Base-by-base conservation (phyloP, 2,888 invertebrate species). In the Agrochola circellaris region DNA sequence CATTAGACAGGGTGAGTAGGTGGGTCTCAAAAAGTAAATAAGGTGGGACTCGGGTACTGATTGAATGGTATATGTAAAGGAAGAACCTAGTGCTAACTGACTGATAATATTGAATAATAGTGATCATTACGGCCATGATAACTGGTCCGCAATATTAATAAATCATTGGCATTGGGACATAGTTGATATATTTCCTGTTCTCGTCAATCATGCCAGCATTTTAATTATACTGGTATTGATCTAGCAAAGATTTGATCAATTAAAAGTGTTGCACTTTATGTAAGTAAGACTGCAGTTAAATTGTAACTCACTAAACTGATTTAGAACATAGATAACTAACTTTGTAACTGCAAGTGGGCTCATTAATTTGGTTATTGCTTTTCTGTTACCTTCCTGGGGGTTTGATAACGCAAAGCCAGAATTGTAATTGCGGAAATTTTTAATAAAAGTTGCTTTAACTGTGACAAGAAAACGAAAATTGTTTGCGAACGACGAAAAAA, bases 111-210 rank as follows among this genome's bases (percentile, higher is more conserved):
- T 38, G 38, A 66, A 74, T 51, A 20, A 51, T 30, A 56, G 56
- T 67, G 20, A 66, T 75, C 60, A 66, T 30, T 58, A 51, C 26
- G 20, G 20, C 67, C 70, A 62, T 62, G 70, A n/a, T 34, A 51
- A 65, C 5, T 54, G 30, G 13, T 0, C 23, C 34, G 3, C 15
- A 58, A 51, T 42, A 42, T 54, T 67, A 77, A 78, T 81, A 71
- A 76, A 62, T 60, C 42, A 71, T 62, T 81, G 81, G 26, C 81
- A 81, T 81, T 82, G 82, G 77, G 34, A 23, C 26, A 17, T 30
- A 45, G 58, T 81, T 68, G 23, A 71, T 20, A 26, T 30, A 77
- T 77, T 81, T 82, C 81, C 82, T 77, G 82, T 60, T 81, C 54
- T 81, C 61, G 77, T 81, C 71, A 64, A 62, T 64, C 61, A 82